phyloP scores from a whole-genome alignment of 2,113 vertebrate species.

The Shinisaurus crocodilurus region DNA sequence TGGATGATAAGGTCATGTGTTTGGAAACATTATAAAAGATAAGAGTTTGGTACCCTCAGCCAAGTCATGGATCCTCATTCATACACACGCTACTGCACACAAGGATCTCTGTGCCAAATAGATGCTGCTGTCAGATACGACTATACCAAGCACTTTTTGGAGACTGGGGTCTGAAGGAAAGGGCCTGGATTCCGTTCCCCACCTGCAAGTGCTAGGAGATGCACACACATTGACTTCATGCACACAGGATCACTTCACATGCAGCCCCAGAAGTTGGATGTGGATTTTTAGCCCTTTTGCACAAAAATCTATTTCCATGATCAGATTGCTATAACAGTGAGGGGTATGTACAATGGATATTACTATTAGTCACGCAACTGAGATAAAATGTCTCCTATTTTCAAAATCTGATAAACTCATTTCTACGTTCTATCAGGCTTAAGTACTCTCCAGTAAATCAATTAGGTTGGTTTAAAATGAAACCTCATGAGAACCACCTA shows the following conservation, averaged over 20 bases:
- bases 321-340: neutral
- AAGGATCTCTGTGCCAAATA: neutral
- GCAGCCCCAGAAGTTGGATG: neutral
- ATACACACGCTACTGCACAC: neutral
- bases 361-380: neutral
- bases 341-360: neutral
- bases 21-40: neutral
- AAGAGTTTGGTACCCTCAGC: neutral
- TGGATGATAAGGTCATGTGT: neutral
- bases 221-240: neutral
- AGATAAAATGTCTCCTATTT: neutral
- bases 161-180: neutral
- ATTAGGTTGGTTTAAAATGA: neutral
- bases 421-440: neutral
- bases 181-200: neutral
- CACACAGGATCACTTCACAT: neutral
- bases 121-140: neutral
- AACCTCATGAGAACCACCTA: constrained; percentile 64
- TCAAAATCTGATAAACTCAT: neutral
- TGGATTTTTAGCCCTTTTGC: too few species aligned
- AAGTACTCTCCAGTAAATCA: neutral
- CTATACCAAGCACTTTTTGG: neutral
- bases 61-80: neutral
- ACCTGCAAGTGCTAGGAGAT: neutral
- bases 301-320: neutral